Percentiles rank a stretch among this genome's conserved stretches.
Evolutionary conservation across 2,888 invertebrate genomes (phyloP).

Genomic region (Trypoxylon attenuatum): DNA sequence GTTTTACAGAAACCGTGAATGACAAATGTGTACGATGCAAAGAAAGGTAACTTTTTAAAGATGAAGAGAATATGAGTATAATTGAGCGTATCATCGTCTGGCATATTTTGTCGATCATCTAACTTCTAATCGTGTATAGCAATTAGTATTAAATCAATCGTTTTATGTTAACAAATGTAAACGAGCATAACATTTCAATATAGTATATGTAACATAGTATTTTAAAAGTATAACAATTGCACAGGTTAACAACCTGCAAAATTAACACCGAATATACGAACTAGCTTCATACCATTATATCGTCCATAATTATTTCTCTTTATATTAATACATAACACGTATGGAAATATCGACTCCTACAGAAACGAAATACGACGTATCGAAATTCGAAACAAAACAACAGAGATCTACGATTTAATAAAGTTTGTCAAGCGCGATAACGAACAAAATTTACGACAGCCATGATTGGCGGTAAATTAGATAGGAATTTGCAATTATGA

Average conservation of each 20-base stretch:
- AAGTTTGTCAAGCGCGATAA: neutral
- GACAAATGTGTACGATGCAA: too few species aligned
- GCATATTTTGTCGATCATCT: too few species aligned
- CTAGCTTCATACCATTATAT: neutral
- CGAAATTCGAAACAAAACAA: neutral
- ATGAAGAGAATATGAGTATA: too few species aligned
- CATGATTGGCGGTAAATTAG: conserved; percentile 2
- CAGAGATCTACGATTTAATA: neutral
- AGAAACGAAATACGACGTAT: neutral
- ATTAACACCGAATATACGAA: neutral
- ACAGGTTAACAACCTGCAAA: neutral
- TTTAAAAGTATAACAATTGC: conserved; percentile 9
- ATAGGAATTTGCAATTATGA: conserved; percentile 9
- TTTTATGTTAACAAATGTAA: conserved; percentile 6
- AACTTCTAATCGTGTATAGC: too few species aligned
- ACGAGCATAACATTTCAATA: neutral
- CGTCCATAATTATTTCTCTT: neutral
- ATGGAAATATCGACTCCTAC: neutral
- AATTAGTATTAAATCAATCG: too few species aligned
- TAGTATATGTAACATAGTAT: neutral
- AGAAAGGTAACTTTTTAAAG: conserved; percentile 1
- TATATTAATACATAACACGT: neutral
- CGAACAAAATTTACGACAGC: conserved; percentile 3
- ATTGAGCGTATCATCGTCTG: too few species aligned
- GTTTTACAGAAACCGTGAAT: conserved; percentile 24